Evolutionary conservation across 2,113 vertebrate genomes (phyloP), one percentile per base, ranked within the genome.

Genomic region (Mus pahari): DNA sequence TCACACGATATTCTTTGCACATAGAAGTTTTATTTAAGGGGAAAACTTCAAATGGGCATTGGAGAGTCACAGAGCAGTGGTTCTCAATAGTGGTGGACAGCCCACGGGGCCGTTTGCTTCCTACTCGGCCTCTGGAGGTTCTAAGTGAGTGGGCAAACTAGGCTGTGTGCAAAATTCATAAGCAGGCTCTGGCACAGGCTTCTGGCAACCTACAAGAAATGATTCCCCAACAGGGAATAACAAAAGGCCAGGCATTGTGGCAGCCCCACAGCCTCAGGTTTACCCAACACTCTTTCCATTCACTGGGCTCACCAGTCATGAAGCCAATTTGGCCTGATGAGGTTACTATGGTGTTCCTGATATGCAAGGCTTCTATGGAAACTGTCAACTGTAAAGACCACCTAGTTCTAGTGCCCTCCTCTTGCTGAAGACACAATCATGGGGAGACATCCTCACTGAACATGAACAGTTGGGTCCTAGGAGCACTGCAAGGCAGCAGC

Each of bases 261-360:
- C 13, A 6, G 36, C 53, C 22, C n/a, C 3, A 1, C 1, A 19
- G 5, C 81, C 82, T 42, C 53, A 81, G 39, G 45, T 16, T 31
- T 0, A 4, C 4, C 33, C 7, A 9, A 10, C 17, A 5, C 31
- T 2, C 2, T 39, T 11, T 28, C 31, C 2, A 36, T 9, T 42
- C 1, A 0, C 53, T 28, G 62, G 64, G 2, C 2, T 4, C 20
- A 55, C 73, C 48, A 2, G 7, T 24, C 11, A 16, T 4, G 13
- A 31, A 33, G 36, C 20, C 5, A 5, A 68, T 60, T 8, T 31
- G 39, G 22, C 62, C 64, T 55, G 36, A 84, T 24, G 70, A 66
- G 66, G 3, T 28, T 33, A 5, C 8, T 77, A 19, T 39, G 3
- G 48, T 7, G 48, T 50, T 92, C 79, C 73, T 45, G 45, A 31